Evolutionary conservation across 2,113 vertebrate genomes (phyloP), one percentile per base, ranked within the genome.

Genomic region (Gallinago media): DNA sequence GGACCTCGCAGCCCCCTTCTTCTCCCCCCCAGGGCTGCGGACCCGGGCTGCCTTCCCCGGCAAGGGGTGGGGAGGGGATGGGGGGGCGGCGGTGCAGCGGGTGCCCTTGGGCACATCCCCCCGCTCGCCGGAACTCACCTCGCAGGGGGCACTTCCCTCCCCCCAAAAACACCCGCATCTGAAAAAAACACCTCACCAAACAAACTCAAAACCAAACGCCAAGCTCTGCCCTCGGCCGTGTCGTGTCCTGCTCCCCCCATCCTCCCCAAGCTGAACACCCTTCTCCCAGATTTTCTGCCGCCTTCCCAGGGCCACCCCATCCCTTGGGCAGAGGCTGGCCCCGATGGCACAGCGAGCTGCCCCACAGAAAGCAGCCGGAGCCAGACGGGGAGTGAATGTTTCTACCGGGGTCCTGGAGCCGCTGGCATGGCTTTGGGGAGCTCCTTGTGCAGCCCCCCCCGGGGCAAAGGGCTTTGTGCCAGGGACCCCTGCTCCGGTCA

Each of bases 381-480:
- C 32, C 61, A 34, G 44, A 3, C 1, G 0, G 13, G 62, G 29
- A 81, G 26, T 0, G 0, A 50, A 12, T 26, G 38, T 15, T 10
- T 47, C 22, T 59, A 8, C 27, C 16, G 1, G 1, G 1, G 8
- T 54, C 63, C 84, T 8, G 42, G n/a, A 66, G 54, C 0, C 0
- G 26, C 56, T 36, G 74, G 66, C 58, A 55, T 1, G 1, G 32
- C 52, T 79, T 55, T 65, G 87, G 49, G 68, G 19, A 55, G 34
- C 9, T 42, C 26, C 56, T 49, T 40, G 11, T 29, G 27, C 63
- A 25, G 17, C 9, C 21, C 59, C 58, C 58, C 14, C 34, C 0
- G 1, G 7, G 23, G 15, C 36, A 40, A 31, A 40, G 31, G 5
- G 2, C 15, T 2, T 0, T 0, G 13, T 25, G 49, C 34, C 0